Evolutionary conservation across 2,888 invertebrate genomes (phyloP).

Genomic region (Drosophila prostipennis): DNA sequence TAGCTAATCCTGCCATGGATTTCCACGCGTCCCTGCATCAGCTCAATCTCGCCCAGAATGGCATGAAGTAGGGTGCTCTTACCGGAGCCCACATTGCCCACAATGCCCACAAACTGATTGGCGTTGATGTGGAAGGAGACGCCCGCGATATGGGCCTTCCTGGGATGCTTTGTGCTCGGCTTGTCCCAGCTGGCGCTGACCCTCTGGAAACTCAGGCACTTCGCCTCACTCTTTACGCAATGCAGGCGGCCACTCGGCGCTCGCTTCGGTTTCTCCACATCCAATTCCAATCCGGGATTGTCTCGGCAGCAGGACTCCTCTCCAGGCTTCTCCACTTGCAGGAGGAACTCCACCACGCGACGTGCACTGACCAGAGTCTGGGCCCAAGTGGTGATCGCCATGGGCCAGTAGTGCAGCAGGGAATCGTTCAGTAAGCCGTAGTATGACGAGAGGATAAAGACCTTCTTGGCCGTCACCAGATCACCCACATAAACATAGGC

Average conservation of each 20-base stretch:
- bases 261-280: slow-evolving; percentile 4
- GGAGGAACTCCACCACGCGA: slow-evolving; percentile 88
- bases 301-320: slow-evolving; percentile 43
- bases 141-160: slow-evolving; percentile 62
- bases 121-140: slow-evolving; percentile 82
- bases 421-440: slow-evolving; percentile 91
- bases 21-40: slow-evolving; percentile 86
- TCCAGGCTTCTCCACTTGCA: slow-evolving; percentile 75
- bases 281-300: slow-evolving; percentile 52
- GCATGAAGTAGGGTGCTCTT: slow-evolving; percentile 90
- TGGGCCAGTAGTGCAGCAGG: slow-evolving; percentile 91
- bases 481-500: slow-evolving; percentile 88
- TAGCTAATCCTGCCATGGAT: slow-evolving; percentile 89
- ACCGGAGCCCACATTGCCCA: slow-evolving; percentile 90
- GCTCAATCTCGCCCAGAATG: slow-evolving; percentile 89
- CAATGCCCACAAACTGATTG: slow-evolving; percentile 84
- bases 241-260: slow-evolving; percentile 45
- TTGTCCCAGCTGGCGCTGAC: slow-evolving; percentile 85
- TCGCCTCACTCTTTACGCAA: slow-evolving; percentile 43
- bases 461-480: slow-evolving; percentile 89
- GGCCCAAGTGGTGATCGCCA: slow-evolving; percentile 90
- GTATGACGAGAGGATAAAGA: slow-evolving; percentile 92
- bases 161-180: slow-evolving; percentile 46
- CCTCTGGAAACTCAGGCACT: slow-evolving; percentile 80
- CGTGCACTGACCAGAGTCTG: slow-evolving; percentile 90